These are phyloP conservation scores for Siniperca chuatsi DNA, from an alignment of 2,113 vertebrate species.

Conservation along the genomic window DNA sequence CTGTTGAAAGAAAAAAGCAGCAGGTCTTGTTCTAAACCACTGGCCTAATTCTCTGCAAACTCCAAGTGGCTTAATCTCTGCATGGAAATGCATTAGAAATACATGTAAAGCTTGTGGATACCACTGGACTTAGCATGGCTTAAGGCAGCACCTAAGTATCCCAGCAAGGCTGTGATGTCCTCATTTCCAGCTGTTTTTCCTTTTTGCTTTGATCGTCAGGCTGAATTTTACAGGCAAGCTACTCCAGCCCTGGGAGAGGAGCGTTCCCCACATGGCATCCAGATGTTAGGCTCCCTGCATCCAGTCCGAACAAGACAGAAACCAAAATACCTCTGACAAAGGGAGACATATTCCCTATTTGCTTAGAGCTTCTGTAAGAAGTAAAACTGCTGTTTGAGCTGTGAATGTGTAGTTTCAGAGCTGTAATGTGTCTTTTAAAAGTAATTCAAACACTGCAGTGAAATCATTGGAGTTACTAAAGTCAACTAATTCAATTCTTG, in stretches of 20 bases:
- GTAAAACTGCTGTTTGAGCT: not conserved
- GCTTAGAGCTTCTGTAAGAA: not conserved
- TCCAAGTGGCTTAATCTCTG: conserved; percentile 65
- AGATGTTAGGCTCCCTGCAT: conserved; percentile 58
- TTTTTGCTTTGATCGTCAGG: conserved; percentile 26
- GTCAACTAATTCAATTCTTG: not conserved
- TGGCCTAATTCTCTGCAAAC: conserved; percentile 53
- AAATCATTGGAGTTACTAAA: not conserved
- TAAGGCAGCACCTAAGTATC: conserved; percentile 37
- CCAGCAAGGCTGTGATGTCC: not conserved
- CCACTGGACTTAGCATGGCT: conserved; percentile 39
- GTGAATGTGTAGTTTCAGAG: not conserved
- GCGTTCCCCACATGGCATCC: conserved; percentile 63
- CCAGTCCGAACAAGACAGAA: conserved; percentile 20
- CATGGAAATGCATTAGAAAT: conserved; percentile 51
- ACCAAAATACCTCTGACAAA: conserved; percentile 11
- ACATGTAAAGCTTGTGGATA: conserved; percentile 39
- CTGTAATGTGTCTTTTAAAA: not conserved
- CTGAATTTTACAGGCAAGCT: conserved; percentile 25
- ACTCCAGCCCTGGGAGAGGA: not conserved
- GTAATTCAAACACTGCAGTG: not conserved
- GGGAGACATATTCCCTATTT: not conserved
- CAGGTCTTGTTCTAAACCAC: conserved; percentile 20
- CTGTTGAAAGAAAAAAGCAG: conserved; percentile 7
- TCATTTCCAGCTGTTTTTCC: conserved; percentile 53